Evolutionary conservation across 2,113 vertebrate genomes (phyloP).

Genomic region (Tachuris rubrigastra): DNA sequence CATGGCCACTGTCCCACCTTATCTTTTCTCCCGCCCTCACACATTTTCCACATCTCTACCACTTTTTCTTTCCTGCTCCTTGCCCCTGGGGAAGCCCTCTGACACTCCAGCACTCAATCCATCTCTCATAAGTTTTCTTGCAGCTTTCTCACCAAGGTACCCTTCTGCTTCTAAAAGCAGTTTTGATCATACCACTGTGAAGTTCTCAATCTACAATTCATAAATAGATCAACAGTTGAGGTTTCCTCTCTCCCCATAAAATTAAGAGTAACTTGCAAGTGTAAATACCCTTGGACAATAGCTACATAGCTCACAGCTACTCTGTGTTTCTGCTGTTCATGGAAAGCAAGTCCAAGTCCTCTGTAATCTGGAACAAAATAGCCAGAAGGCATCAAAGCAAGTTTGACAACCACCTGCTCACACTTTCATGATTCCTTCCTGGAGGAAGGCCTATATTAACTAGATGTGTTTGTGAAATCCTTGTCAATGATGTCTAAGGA

Average conservation of each 20-base stretch:
- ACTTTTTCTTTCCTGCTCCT: not conserved
- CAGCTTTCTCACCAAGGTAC: not conserved
- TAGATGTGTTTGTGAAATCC: not conserved
- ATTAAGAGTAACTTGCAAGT: not conserved
- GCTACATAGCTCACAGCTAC: not conserved
- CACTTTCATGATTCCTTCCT: not conserved
- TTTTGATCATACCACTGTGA: not conserved
- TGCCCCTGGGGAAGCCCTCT: not conserved
- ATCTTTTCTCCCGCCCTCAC: not conserved
- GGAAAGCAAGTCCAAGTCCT: not conserved
- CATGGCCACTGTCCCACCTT: accelerated
- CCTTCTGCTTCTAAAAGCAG: not conserved
- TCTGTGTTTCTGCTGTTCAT: not conserved
- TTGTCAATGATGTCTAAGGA: not conserved
- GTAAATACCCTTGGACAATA: not conserved
- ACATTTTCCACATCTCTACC: not conserved
- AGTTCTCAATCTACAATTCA: not conserved
- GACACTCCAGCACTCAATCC: not conserved
- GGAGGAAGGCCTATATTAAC: not conserved
- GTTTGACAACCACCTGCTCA: not conserved
- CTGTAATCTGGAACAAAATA: not conserved
- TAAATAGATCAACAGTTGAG: not conserved
- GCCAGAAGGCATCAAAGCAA: not conserved
- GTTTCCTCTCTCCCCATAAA: not conserved
- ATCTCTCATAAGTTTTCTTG: not conserved